Base-by-base conservation (phyloP, 2,888 invertebrate genomes). In the Hemicrepidius hirtus region DNA sequence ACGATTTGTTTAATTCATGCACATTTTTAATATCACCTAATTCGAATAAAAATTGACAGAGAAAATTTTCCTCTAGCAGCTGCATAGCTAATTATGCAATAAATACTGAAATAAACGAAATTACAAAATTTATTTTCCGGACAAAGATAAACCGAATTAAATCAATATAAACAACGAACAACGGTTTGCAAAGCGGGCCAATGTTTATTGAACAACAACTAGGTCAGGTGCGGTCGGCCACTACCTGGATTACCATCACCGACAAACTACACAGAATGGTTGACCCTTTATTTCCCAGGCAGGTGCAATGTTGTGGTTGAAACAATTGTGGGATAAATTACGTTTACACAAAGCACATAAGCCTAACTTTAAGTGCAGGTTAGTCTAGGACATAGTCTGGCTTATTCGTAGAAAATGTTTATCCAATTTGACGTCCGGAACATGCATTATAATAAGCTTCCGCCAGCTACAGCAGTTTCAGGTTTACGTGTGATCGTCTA, bases 211-310 rank as follows among this genome's bases (percentile, higher is more conserved):
- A 69, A 46, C 68, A 49, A 53, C 69, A 63, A 69, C 41, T 63
- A 53, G 64, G 63, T 69, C 63, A 69, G 63, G 32, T 46, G 62
- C 53, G 59, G 69, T 55, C 46, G 53, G 21, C 68, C 71, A 68
- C 71, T 71, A 66, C 71, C 72, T 68, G 75, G 75, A 75, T 72
- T 75, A 75, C 68, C 60, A 68, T 75, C 49, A 67, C 69, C 69
- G 57, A 68, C 71, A 60, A 74, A 72, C 72, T 72, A 63, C 65
- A 69, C 63, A 55, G 35, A 21, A 66, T 66, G 71, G 72, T 69
- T 66, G 65, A 67, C 72, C 72, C 72, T 72, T 72, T 75, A 75
- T 75, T 72, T 66, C 50, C 63, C 55, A 62, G 63, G 68, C 69
- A 72, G 69, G 72, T 72, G 69, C 44, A 62, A 37, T 60, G 16